Percentiles rank a stretch among this genome's conserved stretches.
Conservation (phyloP, 2,797 vertebrate species). For the Adrianichthys oophorus region DNA sequence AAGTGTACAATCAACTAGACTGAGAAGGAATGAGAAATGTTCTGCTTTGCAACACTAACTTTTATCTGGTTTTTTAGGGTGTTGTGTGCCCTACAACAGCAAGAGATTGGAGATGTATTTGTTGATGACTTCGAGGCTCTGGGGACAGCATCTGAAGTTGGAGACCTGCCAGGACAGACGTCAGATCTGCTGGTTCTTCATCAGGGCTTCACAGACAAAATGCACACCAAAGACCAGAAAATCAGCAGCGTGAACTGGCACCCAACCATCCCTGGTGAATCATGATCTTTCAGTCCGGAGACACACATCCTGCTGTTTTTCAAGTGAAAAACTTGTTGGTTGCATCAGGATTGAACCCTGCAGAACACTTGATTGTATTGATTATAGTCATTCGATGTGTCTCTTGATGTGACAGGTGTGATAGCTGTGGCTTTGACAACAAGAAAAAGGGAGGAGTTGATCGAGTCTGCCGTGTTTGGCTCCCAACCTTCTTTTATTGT, state of each 20-base stretch:
- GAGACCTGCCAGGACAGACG: slow-evolving; percentile 30
- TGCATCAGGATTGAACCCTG: background rate
- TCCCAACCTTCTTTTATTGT: slow-evolving; percentile 80
- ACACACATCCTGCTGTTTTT: too few relatives aligned
- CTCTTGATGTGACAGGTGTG: slow-evolving; percentile 77
- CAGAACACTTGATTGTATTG: background rate
- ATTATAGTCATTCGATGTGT: background rate
- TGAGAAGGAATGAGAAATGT: background rate
- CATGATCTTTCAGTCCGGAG: background rate
- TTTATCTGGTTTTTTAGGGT: slow-evolving; percentile 70
- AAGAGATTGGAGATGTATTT: slow-evolving; percentile 85
- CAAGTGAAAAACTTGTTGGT: background rate
- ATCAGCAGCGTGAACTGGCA: slow-evolving; percentile 89
- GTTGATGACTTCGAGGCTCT: slow-evolving; percentile 83
- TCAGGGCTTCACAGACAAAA: slow-evolving; percentile 83
- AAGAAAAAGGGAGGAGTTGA: slow-evolving; percentile 68
- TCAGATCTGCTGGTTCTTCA: slow-evolving; percentile 68
- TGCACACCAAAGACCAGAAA: slow-evolving; percentile 78
- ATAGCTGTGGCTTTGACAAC: slow-evolving; percentile 83
- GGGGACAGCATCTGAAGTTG: slow-evolving; percentile 54
- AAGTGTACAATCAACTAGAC: background rate
- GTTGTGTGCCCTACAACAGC: slow-evolving; percentile 86
- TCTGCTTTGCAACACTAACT: background rate
- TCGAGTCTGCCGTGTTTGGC: slow-evolving; percentile 61
- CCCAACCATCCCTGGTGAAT: slow-evolving; percentile 84